Evolutionary conservation across 1,140 invertebrate genomes (phyloP), one percentile per base, ranked within the genome.

Genomic region (Brachionus sp.): DNA sequence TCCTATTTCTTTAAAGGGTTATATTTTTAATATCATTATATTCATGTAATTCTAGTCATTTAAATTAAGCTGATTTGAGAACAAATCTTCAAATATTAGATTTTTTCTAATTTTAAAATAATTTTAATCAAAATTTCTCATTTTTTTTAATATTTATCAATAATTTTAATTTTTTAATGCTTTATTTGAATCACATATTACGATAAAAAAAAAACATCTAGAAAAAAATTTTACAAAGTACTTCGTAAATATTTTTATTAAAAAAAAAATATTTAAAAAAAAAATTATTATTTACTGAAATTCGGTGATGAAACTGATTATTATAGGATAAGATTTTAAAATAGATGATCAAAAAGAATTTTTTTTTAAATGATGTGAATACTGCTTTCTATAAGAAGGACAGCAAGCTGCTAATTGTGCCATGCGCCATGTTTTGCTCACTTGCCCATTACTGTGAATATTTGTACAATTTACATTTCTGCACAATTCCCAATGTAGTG

Each of bases 371-470:
- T 75, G 42, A 46, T 75, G 70, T 13, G 70, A 46, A 46, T 75
- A 75, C 29, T 75, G 70, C 19, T 75, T 57, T 35, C 77, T 23
- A 62, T 80, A 80, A 19, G 50, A 57, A 16, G 77, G 50, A 80
- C 77, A 80, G 6, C 77, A 80, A 19, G 77, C 50, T 62, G 77
- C 62, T 12, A 80, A 44, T 35, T 80, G 77, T 37, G 77, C 77
- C 62, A 80, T 80, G 13, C 77, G 77, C 77, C 77, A 80, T 80
- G 77, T 80, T 62, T 80, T 80, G 33, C 50, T 66, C 62, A 80
- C 77, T 80, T 80, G 77, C 25, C 77, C 77, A 44, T 80, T 80
- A 62, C 50, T 62, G 35, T 80, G 50, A 62, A 80, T 62, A 57
- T 80, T 57, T n/a, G 23, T 62, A 37, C 77, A 80, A 42, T 80